phyloP scores from a whole-genome alignment of 2,797 vertebrate genomes.

The Urosaurus nigricauda region DNA sequence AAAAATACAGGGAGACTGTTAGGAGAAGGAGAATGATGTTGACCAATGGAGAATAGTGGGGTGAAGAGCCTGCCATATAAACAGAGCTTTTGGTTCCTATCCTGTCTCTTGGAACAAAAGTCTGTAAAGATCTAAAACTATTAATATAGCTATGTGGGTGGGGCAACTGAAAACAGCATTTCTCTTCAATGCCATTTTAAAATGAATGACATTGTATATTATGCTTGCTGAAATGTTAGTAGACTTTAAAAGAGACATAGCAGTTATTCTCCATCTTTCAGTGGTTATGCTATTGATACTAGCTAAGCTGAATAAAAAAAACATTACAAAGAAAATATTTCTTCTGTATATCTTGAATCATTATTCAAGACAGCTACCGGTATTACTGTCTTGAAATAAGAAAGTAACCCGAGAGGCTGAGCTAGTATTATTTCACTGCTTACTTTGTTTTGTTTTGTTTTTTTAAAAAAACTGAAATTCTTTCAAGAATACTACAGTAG shows the following conservation, averaged over 20 bases:
- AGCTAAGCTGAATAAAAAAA: not conserved
- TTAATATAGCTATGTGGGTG: not conserved
- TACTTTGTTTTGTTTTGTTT: not conserved
- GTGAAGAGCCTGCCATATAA: not conserved
- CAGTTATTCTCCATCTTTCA: not conserved
- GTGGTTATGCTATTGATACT: not conserved
- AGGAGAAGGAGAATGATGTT: no score
- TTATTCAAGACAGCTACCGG: no score
- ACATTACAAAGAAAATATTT: not conserved
- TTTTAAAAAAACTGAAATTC: not conserved
- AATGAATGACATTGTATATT: not conserved
- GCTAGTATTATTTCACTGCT: not conserved
- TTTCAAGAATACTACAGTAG: no score
- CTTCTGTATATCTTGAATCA: no score
- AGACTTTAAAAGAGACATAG: not conserved
- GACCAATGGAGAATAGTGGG: not conserved
- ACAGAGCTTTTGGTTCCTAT: not conserved
- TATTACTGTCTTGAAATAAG: slow-evolving; percentile 31
- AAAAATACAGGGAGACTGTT: not conserved
- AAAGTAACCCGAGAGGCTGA: not conserved
- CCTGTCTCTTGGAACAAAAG: not conserved
- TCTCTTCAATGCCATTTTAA: not conserved
- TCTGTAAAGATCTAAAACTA: not conserved
- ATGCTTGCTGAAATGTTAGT: not conserved
- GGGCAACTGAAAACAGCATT: not conserved